These are phyloP conservation scores for Mythimna ferrago DNA, from an alignment of 2,888 invertebrate species.

Conservation along the genomic window DNA sequence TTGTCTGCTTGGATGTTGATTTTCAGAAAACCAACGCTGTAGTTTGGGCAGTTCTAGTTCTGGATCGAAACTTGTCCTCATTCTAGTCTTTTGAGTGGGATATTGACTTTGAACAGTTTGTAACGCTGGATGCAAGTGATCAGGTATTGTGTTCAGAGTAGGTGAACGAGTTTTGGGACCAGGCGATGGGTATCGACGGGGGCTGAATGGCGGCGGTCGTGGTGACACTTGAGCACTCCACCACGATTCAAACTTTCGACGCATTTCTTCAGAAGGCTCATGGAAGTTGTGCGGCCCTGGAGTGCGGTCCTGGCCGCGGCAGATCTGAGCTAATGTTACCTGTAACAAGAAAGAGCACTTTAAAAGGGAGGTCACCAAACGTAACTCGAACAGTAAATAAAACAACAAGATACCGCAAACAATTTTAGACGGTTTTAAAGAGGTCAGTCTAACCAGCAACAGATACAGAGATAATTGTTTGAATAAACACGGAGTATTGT, in stretches of 20 bases:
- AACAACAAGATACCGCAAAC: constrained; percentile 81
- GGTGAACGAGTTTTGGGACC: constrained; percentile 89
- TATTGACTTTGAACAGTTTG: constrained; percentile 94
- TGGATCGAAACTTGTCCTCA: constrained; percentile 99
- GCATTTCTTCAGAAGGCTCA: constrained; percentile 95
- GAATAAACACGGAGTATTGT: constrained; percentile 88
- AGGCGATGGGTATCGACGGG: constrained; percentile 87
- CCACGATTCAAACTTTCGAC: constrained; percentile 98
- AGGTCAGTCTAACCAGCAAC: constrained; percentile 89
- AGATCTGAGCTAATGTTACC: constrained; percentile 95
- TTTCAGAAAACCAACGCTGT: constrained; percentile 99
- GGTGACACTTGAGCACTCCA: constrained; percentile 94
- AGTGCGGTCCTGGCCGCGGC: constrained; percentile 94
- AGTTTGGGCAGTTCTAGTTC: constrained; percentile 98
- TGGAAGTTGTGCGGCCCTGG: constrained; percentile 92
- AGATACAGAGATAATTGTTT: constrained; percentile 88
- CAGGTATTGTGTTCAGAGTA: constrained; percentile 86
- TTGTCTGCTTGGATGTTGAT: constrained; percentile 98
- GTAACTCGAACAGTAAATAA: constrained; percentile 73
- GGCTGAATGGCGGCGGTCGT: constrained; percentile 88
- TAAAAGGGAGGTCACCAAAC: constrained; percentile 70
- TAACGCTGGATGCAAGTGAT: constrained; percentile 93
- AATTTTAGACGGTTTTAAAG: constrained; percentile 88
- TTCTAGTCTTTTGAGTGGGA: constrained; percentile 96
- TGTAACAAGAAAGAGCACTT: constrained; percentile 85